Conservation (phyloP, 2,797 vertebrate species). For the Vultur gryphus region DNA sequence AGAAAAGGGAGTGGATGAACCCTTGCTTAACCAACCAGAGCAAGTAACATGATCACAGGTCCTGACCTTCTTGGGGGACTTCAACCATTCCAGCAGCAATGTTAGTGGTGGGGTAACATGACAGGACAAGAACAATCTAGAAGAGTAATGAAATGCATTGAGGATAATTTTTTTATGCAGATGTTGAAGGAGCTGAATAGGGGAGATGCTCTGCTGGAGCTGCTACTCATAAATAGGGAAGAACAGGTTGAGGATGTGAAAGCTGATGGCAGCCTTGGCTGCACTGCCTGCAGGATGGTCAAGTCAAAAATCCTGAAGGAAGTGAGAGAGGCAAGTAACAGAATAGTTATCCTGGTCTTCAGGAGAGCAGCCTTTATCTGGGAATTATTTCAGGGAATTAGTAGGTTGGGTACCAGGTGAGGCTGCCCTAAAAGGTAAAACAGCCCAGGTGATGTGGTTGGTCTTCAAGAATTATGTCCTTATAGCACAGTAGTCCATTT, state of each 20-base stretch:
- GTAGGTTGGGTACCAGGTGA: neutral
- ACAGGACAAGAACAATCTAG: neutral
- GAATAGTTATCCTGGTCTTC: neutral
- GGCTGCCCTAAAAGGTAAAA: neutral
- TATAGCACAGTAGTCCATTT: neutral
- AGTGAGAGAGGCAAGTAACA: neutral
- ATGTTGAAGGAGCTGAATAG: neutral
- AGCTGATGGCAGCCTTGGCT: neutral
- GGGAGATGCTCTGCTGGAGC: neutral
- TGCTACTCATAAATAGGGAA: neutral
- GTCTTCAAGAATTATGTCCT: neutral
- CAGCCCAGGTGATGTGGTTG: neutral
- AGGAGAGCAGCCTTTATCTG: neutral
- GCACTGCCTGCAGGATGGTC: neutral
- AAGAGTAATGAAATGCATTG: neutral
- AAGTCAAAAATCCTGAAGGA: neutral
- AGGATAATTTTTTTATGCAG: neutral
- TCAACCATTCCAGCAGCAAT: neutral
- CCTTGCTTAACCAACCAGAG: neutral
- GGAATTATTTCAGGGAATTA: neutral
- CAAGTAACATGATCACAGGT: neutral
- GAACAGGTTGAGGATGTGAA: neutral
- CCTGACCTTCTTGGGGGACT: neutral
- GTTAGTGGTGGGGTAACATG: neutral
- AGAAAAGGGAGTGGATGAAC: neutral